phyloP scores from a whole-genome alignment of 2,888 invertebrate genomes.

The Anagyrus pseudococci region DNA sequence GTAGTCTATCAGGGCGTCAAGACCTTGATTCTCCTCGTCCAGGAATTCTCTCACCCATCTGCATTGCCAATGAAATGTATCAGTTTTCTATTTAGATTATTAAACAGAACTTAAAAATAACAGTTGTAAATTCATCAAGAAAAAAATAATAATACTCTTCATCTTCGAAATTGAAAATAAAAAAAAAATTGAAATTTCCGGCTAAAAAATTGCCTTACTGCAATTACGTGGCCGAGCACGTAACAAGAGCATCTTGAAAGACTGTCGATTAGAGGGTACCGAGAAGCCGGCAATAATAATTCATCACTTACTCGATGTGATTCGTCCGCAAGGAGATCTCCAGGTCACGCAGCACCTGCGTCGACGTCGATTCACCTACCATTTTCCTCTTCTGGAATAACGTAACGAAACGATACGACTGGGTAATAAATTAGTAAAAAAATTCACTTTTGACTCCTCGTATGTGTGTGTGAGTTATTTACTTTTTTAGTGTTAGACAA shows the following conservation, averaged over 20 bases:
- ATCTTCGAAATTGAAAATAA: not conserved
- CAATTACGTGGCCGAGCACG: too few species aligned
- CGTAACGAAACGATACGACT: constrained; percentile 62
- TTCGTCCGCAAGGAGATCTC: constrained; percentile 99
- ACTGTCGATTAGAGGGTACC: too few species aligned
- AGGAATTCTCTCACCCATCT: constrained; percentile 99
- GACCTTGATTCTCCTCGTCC: constrained; percentile 93
- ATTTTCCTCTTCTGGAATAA: constrained; percentile 93
- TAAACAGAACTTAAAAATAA: not conserved
- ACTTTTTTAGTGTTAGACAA: too few species aligned
- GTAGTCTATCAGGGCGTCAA: constrained; percentile 97
- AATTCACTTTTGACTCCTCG: constrained; percentile 23
- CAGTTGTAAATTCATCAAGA: not conserved
- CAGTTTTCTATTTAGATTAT: not conserved
- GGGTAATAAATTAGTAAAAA: constrained; percentile 46
- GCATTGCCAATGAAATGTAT: constrained; percentile 47
- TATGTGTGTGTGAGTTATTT: constrained; percentile 6
- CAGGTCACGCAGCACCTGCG: constrained; percentile 96
- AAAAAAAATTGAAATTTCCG: constrained; percentile 12
- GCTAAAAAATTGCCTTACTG: constrained; percentile 11
- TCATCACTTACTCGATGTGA: constrained; percentile 90
- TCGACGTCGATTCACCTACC: constrained; percentile 96
- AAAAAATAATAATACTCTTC: too few species aligned
- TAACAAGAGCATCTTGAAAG: too few species aligned
- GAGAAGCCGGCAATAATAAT: too few species aligned